Percentiles rank a stretch among this genome's conserved stretches.
phyloP scores from a whole-genome alignment of 2,113 vertebrate genomes.

The Oreotragus oreotragus region DNA sequence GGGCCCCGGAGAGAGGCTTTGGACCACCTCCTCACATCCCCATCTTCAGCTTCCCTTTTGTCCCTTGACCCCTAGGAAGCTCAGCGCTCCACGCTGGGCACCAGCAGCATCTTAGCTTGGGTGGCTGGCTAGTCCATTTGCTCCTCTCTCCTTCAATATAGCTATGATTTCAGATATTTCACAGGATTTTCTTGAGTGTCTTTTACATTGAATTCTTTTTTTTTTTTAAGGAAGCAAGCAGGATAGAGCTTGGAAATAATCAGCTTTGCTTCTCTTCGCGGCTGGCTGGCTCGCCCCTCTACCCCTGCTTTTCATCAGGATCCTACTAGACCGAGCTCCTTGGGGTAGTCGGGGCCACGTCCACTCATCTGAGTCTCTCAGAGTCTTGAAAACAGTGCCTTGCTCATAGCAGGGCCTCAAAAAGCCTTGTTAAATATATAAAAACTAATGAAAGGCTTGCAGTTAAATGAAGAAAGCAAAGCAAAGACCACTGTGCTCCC shows the following conservation, averaged over 20 bases:
- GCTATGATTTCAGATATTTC: neutral
- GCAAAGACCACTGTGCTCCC: neutral
- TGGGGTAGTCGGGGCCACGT: rapidly evolving
- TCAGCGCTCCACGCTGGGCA: rapidly evolving
- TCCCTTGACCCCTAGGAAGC: neutral
- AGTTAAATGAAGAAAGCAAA: neutral
- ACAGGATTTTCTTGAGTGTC: neutral
- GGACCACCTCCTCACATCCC: neutral
- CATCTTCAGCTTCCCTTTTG: rapidly evolving
- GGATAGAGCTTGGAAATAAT: neutral
- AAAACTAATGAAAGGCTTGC: neutral
- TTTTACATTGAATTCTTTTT: neutral
- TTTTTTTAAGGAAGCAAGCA: neutral
- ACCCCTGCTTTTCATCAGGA: neutral
- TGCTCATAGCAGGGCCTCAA: neutral
- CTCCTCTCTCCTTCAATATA: neutral
- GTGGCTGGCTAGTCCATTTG: neutral
- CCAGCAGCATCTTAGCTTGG: neutral
- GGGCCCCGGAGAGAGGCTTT: neutral
- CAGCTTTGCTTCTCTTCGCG: neutral
- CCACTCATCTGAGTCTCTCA: neutral
- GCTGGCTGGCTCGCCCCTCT: neutral
- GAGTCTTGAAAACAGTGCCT: neutral
- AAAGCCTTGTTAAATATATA: neutral
- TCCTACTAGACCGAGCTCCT: neutral